Percentiles rank a stretch among this genome's conserved stretches.
Conservation (phyloP, 2,797 vertebrate genomes). For the Periophthalmus magnuspinnatus region DNA sequence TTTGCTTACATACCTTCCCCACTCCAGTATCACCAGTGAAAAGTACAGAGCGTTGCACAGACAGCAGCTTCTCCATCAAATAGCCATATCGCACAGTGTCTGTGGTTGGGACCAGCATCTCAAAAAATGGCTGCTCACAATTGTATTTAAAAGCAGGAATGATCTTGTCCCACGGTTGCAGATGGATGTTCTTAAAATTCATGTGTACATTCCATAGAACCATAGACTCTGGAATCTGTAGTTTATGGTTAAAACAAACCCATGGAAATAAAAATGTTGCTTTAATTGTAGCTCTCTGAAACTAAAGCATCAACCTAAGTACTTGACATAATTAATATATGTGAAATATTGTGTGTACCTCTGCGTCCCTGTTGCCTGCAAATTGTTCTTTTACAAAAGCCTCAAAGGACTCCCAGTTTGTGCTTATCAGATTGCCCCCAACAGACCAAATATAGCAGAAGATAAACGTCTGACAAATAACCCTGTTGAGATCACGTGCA, state of each 20-base stretch:
- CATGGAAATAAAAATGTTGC: neutral
- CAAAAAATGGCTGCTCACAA: constrained; percentile 82
- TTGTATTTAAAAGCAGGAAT: constrained; percentile 83
- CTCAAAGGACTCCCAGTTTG: constrained; percentile 80
- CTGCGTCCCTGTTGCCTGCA: constrained; percentile 76
- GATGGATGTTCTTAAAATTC: constrained; percentile 77
- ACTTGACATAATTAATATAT: neutral
- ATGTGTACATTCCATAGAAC: constrained; percentile 84
- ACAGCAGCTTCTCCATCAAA: constrained; percentile 87
- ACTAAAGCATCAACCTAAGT: neutral
- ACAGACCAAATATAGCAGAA: constrained; percentile 86
- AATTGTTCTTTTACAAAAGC: constrained; percentile 81
- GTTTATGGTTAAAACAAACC: constrained; percentile 5
- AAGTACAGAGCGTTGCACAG: constrained; percentile 81
- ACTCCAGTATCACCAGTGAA: constrained; percentile 88
- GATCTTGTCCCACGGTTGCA: constrained; percentile 84
- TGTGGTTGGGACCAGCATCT: constrained; percentile 87
- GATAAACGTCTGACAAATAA: constrained; percentile 83
- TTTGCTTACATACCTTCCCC: constrained; percentile 79
- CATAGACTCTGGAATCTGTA: constrained; percentile 78
- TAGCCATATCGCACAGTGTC: constrained; percentile 88
- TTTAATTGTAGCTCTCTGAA: neutral
- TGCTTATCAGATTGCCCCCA: constrained; percentile 80
- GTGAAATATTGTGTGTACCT: constrained; percentile 62
- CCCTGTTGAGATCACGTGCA: constrained; percentile 62